phyloP scores from a whole-genome alignment of 2,888 invertebrate genomes.

The Andrena flavipes region DNA sequence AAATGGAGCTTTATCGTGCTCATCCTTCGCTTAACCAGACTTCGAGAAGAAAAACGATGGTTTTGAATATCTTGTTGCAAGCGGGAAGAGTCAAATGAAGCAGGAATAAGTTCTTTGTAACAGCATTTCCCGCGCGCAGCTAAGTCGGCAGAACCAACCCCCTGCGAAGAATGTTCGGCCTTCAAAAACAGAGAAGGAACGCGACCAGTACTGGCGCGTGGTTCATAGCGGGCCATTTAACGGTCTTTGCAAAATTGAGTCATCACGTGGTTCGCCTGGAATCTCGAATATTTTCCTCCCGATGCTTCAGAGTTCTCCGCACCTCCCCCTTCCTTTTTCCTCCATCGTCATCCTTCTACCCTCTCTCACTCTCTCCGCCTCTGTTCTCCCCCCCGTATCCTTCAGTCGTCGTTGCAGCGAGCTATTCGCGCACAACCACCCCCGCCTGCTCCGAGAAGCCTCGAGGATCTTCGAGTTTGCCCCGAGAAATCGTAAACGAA shows the following conservation, averaged over 20 bases:
- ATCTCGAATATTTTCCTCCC: constrained; percentile 86
- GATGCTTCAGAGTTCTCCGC: constrained; percentile 81
- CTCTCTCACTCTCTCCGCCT: constrained; percentile 21
- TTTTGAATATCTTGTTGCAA: background rate
- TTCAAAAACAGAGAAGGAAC: constrained; percentile 83
- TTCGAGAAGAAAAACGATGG: background rate
- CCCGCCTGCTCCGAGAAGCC: constrained; percentile 22
- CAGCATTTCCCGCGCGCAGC: constrained; percentile 41
- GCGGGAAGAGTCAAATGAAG: constrained; percentile 46
- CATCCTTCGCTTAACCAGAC: background rate
- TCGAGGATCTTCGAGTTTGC: constrained; percentile 15
- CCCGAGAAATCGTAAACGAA: constrained; percentile 18
- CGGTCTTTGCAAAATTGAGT: constrained; percentile 84
- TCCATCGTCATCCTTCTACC: constrained; percentile 29
- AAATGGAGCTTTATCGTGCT: background rate
- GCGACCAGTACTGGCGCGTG: constrained; percentile 71
- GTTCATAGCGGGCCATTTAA: constrained; percentile 84
- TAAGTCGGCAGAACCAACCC: constrained; percentile 60
- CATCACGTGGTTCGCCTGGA: constrained; percentile 84
- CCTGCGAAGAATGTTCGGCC: constrained; percentile 81
- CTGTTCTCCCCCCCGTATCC: constrained; percentile 31
- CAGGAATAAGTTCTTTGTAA: constrained; percentile 54
- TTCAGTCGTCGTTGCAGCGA: constrained; percentile 32
- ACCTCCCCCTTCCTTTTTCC: constrained; percentile 29
- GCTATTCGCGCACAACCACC: constrained; percentile 17